phyloP scores from a whole-genome alignment of 1,140 invertebrate species.

The Procambarus virginalis region DNA sequence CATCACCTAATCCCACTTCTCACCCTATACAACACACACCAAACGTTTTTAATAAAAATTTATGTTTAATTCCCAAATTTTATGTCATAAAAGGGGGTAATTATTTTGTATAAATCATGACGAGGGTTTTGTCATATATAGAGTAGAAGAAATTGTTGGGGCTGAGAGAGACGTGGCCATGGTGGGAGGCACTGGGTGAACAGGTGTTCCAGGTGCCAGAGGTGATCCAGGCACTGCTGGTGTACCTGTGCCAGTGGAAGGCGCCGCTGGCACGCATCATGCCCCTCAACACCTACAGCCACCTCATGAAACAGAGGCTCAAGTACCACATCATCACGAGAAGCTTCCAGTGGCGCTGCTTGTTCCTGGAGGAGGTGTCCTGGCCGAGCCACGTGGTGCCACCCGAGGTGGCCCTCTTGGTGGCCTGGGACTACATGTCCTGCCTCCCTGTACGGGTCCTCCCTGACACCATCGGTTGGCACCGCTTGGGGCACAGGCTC shows the following conservation, averaged over 20 bases:
- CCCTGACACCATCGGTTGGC: not conserved
- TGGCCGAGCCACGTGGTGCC: not conserved
- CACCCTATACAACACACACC: too few relatives aligned
- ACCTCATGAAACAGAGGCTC: not conserved
- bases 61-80: too few relatives aligned
- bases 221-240: not conserved
- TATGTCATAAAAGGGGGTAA: too few relatives aligned
- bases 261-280: not conserved
- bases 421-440: not conserved
- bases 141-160: too few relatives aligned
- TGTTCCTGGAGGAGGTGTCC: not conserved
- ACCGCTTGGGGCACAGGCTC: not conserved
- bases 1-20: too few relatives aligned
- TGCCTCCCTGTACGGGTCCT: not conserved
- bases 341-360: not conserved
- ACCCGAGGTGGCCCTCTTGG: not conserved
- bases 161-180: too few relatives aligned
- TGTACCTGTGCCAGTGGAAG: not conserved
- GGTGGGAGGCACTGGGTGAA: too few relatives aligned
- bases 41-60: too few relatives aligned
- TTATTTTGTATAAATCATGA: too few relatives aligned
- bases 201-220: not conserved
- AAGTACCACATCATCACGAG: not conserved
- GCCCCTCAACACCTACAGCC: not conserved
- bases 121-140: too few relatives aligned